Conservation (phyloP, 2,797 vertebrate species). For the Hapalemur alaotrensis region DNA sequence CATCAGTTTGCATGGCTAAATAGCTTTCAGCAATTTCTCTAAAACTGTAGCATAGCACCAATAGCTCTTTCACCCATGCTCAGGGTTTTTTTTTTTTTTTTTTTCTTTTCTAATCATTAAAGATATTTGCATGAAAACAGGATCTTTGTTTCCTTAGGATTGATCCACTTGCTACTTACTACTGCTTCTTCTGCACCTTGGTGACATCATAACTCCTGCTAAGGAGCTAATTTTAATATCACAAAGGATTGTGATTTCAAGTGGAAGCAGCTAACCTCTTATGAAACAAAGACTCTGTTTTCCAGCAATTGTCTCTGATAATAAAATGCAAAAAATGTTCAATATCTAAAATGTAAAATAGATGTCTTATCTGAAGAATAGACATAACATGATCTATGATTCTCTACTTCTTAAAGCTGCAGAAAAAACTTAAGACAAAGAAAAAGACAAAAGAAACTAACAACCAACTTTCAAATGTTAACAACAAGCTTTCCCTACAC, state of each 20-base stretch:
- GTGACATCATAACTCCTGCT: slow-evolving; percentile 17
- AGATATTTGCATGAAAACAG: slow-evolving; percentile 25
- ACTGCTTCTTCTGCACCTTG: background rate
- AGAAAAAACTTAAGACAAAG: background rate
- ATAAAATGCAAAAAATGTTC: slow-evolving; percentile 48
- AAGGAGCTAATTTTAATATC: slow-evolving; percentile 41
- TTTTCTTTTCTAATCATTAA: background rate
- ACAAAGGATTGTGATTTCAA: slow-evolving; percentile 44
- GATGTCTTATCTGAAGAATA: background rate
- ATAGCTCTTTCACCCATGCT: background rate
- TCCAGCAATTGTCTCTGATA: slow-evolving; percentile 39
- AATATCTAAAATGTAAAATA: slow-evolving; percentile 43
- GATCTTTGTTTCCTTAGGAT: slow-evolving; percentile 17
- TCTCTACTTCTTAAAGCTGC: slow-evolving; percentile 11
- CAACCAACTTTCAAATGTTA: slow-evolving; percentile 17
- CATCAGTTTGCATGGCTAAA: background rate
- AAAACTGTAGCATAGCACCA: background rate
- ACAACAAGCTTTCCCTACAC: background rate
- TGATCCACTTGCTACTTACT: background rate
- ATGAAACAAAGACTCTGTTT: slow-evolving; percentile 15
- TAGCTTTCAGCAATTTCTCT: slow-evolving; percentile 40
- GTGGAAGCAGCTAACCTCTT: slow-evolving; percentile 41
- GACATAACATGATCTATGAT: background rate
- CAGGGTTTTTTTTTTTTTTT: background rate
- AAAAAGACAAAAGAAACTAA: background rate